Percentiles rank a stretch among this genome's conserved stretches.
These are phyloP conservation scores for Carassius gibelio DNA, from an alignment of 2,113 vertebrate genomes.

Conservation along the genomic window DNA sequence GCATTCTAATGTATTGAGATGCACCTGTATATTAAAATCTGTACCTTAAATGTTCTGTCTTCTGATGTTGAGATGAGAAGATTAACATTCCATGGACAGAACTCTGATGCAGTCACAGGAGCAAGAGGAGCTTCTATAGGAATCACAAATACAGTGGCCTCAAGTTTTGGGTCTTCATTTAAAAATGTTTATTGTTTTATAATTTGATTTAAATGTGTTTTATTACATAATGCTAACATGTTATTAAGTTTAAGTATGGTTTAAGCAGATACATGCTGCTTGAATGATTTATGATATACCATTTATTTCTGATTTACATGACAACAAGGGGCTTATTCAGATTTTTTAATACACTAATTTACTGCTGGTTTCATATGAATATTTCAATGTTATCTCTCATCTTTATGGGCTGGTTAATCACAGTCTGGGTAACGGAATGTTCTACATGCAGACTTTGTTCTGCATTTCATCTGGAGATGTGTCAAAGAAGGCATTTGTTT, in stretches of 20 bases:
- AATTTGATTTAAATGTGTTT: not conserved
- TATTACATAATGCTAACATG: not conserved
- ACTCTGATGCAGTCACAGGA: slow-evolving; percentile 83
- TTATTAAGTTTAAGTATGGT: not conserved
- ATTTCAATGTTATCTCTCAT: slow-evolving; percentile 10
- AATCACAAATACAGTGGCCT: slow-evolving; percentile 1
- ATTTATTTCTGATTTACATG: not conserved
- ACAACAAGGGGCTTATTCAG: not conserved
- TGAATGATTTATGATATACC: not conserved
- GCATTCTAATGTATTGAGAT: too few relatives aligned
- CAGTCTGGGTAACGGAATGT: slow-evolving; percentile 35
- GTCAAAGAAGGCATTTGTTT: not conserved
- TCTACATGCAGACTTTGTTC: slow-evolving; percentile 7
- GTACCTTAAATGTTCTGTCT: slow-evolving; percentile 84
- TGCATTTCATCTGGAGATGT: not conserved
- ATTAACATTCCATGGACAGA: slow-evolving; percentile 80
- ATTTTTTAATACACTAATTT: not conserved
- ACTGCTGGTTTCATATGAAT: not conserved
- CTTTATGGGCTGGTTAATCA: slow-evolving; percentile 16
- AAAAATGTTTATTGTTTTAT: not conserved
- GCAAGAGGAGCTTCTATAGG: slow-evolving; percentile 75
- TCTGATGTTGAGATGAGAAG: slow-evolving; percentile 83
- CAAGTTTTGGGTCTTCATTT: not conserved
- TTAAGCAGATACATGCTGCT: not conserved
- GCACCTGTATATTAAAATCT: not conserved